These are phyloP conservation scores for Montipora foliosa DNA, from an alignment of 64 coral and sea anemone species.

Conservation along the genomic window DNA sequence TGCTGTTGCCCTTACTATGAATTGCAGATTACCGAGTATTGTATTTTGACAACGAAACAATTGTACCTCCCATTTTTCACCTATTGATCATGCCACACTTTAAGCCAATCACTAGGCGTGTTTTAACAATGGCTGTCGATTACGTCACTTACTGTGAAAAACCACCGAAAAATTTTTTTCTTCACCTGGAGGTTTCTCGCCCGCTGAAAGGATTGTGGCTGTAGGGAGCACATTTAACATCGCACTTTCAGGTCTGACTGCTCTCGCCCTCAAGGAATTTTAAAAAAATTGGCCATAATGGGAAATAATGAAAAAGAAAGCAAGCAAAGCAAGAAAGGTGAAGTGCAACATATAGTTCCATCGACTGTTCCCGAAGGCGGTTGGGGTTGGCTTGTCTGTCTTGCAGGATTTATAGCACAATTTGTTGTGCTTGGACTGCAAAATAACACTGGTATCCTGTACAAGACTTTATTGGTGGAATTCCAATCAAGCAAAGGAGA, in stretches of 20 bases:
- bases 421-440: slow-evolving; percentile 81
- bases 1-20: too few species aligned
- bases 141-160: background rate
- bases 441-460: slow-evolving; percentile 82
- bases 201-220: background rate
- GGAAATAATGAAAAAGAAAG: slow-evolving; percentile 36
- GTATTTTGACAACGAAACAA: slow-evolving; percentile 12
- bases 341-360: slow-evolving; percentile 7
- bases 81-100: slow-evolving; percentile 32
- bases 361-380: slow-evolving; percentile 70
- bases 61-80: background rate
- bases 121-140: background rate
- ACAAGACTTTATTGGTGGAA: slow-evolving; percentile 69
- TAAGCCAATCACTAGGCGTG: slow-evolving; percentile 11
- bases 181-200: slow-evolving; percentile 18
- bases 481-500: slow-evolving; percentile 77
- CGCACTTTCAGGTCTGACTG: slow-evolving; percentile 23
- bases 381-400: slow-evolving; percentile 85
- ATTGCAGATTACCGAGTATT: background rate
- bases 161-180: background rate
- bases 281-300: background rate
- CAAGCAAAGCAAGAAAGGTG: slow-evolving; percentile 9
- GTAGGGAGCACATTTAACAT: background rate
- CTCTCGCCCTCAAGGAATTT: background rate
- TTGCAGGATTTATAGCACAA: slow-evolving; percentile 79